These are phyloP conservation scores for Dicerorhinus sumatrensis DNA, from an alignment of 2,113 vertebrate species.

Conservation along the genomic window DNA sequence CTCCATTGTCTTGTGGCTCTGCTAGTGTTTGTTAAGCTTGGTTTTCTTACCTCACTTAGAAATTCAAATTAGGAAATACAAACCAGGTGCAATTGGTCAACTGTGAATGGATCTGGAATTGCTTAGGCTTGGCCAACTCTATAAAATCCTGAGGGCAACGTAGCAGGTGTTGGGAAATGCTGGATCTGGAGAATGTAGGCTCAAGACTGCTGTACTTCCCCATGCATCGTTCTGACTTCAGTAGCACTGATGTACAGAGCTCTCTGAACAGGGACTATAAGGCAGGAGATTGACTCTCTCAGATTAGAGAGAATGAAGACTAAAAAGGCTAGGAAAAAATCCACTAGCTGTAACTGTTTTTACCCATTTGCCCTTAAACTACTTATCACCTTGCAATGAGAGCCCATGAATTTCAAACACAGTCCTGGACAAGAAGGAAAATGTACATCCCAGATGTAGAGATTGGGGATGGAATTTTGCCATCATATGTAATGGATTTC, in stretches of 20 bases:
- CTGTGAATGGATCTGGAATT: not conserved
- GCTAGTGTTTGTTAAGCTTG: not conserved
- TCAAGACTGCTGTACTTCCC: not conserved
- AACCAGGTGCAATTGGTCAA: not conserved
- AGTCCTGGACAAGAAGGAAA: not conserved
- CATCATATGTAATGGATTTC: not conserved
- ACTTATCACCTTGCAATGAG: not conserved
- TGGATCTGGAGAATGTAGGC: not conserved
- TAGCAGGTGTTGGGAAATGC: not conserved
- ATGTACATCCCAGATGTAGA: not conserved
- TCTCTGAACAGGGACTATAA: not conserved
- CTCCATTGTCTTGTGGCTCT: not conserved
- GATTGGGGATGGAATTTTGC: not conserved
- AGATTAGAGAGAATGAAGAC: not conserved
- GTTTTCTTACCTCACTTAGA: not conserved
- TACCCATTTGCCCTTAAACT: not conserved
- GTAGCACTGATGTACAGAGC: not conserved
- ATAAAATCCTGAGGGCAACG: not conserved
- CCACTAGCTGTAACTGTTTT: not conserved
- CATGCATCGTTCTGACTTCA: not conserved
- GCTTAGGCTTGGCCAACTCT: not conserved
- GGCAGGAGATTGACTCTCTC: not conserved
- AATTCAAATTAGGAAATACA: not conserved
- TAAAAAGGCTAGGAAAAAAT: not conserved
- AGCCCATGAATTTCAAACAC: slow-evolving; percentile 5